phyloP scores from a whole-genome alignment of 2,888 invertebrate genomes.

The Andrena dorsata region DNA sequence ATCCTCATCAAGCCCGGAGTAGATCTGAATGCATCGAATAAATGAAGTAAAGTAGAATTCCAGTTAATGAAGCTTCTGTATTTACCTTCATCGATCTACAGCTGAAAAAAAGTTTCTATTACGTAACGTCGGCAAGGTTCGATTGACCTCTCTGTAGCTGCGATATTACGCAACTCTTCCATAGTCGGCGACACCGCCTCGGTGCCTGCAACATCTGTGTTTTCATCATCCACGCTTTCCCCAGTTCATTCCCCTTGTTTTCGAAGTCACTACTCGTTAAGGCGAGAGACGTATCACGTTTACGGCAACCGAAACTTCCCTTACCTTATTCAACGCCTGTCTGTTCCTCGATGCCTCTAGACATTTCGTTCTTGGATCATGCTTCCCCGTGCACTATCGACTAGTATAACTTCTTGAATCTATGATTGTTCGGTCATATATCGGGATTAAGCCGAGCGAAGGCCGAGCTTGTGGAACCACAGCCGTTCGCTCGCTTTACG shows the following conservation, averaged over 20 bases:
- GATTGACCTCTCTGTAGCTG: not conserved
- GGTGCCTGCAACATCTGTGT: not conserved
- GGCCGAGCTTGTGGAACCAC: not conserved
- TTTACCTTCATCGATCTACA: too few relatives aligned
- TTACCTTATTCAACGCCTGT: not conserved
- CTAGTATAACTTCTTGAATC: not conserved
- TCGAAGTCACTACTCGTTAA: not conserved
- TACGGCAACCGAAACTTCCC: not conserved
- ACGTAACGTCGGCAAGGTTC: too few relatives aligned
- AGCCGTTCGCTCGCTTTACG: not conserved
- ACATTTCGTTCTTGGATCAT: not conserved
- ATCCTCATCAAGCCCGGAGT: too few relatives aligned
- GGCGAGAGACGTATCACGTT: not conserved
- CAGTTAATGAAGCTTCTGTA: too few relatives aligned
- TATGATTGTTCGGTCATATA: slow-evolving; percentile 13
- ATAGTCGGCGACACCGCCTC: not conserved
- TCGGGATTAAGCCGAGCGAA: not conserved
- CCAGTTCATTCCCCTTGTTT: not conserved
- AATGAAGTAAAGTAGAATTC: too few relatives aligned
- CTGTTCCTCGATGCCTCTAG: not conserved
- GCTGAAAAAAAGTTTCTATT: too few relatives aligned
- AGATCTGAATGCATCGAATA: too few relatives aligned
- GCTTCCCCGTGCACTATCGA: not conserved
- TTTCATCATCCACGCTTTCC: not conserved
- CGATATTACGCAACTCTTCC: not conserved